Conservation (phyloP, 2,888 invertebrate species). For the Dryobota labecula region DNA sequence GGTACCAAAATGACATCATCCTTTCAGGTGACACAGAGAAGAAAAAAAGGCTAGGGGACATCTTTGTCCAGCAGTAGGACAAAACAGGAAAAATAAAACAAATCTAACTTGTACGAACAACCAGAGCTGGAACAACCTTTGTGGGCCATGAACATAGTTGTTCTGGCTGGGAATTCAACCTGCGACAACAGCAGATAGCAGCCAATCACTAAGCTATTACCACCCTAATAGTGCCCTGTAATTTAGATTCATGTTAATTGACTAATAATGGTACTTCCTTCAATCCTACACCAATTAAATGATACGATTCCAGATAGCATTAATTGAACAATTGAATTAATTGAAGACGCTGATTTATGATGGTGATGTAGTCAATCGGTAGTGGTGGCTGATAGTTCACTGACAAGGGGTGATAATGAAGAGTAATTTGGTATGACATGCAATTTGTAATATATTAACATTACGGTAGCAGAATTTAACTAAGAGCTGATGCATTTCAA, state of each 20-base stretch:
- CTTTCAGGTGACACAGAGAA: background rate
- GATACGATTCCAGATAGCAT: constrained; percentile 19
- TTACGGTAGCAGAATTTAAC: background rate
- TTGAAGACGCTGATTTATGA: constrained; percentile 27
- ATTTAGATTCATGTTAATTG: constrained; percentile 4
- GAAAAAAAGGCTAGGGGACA: background rate
- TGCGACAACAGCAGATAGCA: no score
- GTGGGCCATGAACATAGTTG: background rate
- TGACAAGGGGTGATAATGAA: constrained; percentile 12
- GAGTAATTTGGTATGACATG: background rate
- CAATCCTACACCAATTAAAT: constrained; percentile 11
- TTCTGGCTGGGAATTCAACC: background rate
- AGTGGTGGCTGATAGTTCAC: background rate
- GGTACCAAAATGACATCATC: no score
- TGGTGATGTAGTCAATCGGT: constrained; percentile 15
- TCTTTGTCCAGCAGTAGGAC: background rate
- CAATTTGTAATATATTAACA: background rate
- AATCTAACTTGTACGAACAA: background rate
- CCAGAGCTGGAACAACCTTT: background rate
- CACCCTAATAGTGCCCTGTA: background rate
- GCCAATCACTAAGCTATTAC: background rate
- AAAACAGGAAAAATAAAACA: background rate
- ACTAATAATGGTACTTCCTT: background rate
- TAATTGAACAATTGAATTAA: constrained; percentile 31
- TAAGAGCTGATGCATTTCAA: background rate